Base-by-base conservation (phyloP, 1,140 invertebrate species). In the Drosophila punjabiensis region DNA sequence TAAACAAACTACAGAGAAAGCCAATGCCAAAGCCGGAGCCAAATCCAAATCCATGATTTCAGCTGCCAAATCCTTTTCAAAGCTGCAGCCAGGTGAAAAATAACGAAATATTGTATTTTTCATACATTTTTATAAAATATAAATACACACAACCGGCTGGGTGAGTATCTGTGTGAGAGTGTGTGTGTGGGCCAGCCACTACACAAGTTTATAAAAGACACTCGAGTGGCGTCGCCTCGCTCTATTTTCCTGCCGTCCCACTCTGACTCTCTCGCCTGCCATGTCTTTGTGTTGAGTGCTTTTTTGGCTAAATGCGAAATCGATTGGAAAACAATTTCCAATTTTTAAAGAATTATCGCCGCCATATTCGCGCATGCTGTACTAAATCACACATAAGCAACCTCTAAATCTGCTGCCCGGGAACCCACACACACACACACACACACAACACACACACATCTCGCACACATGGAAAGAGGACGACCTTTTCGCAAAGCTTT, bases 311-410 rank as follows among this genome's bases (percentile, higher is more conserved):
- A 92, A 92, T 92, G 92, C 84, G 92, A 92, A 93, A 93, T 93
- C 92, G 92, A 93, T 93, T 93, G 92, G 89, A 93, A 93, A 93
- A 93, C 92, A 93, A 93, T 93, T 93, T 93, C 89, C 92, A 93
- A 93, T 93, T 93, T 92, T 93, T 93, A 92, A 93, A 93, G 92
- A 93, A 93, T 93, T 93, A 93, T 93, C 92, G 88, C 92, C 84
- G 83, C 89, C 89, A 93, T 93, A 93, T 93, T 93, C 92, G 92
- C 92, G 92, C 89, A 80, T 91, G 85, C 88, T 91, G 79, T 63
- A 79, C 84, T 93, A 93, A 93, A 93, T 93, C 92, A 93, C 91
- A 92, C 90, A 93, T 93, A 93, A 93, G 92, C 81, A 93, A 93
- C 92, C 92, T 93, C 92, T 88, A 93, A 93, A 93, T 93, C 92